Conservation (phyloP, 2,113 vertebrate species). For the Poeciliopsis turrubarensis region DNA sequence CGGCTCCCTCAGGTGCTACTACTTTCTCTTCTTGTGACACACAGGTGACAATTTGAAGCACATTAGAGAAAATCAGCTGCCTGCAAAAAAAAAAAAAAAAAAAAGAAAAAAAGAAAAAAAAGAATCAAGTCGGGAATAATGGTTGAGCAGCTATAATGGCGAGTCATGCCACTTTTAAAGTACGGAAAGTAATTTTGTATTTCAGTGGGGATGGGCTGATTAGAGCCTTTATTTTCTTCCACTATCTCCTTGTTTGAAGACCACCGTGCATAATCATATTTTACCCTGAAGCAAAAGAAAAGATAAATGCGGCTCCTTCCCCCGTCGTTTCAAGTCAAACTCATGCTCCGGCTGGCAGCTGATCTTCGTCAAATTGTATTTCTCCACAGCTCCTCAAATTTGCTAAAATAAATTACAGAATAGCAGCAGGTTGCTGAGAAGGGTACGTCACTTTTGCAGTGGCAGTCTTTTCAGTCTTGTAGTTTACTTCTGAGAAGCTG, state of each 20-base stretch:
- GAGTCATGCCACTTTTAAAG: not conserved
- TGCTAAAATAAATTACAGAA: slow-evolving; percentile 2
- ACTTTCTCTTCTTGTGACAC: slow-evolving; percentile 24
- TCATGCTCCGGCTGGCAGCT: slow-evolving; percentile 10
- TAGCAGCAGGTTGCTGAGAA: slow-evolving; percentile 19
- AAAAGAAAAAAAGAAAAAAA: not conserved
- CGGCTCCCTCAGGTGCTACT: slow-evolving; percentile 16
- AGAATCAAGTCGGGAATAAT: slow-evolving; percentile 24
- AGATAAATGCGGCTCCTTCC: slow-evolving; percentile 26
- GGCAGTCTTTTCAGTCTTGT: slow-evolving; percentile 31
- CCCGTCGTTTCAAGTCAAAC: slow-evolving; percentile 33
- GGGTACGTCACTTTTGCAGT: slow-evolving; percentile 21
- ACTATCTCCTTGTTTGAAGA: slow-evolving; percentile 25
- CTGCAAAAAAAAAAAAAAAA: slow-evolving; percentile 8
- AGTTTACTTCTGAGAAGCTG: slow-evolving; percentile 35
- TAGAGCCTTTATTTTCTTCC: slow-evolving; percentile 19
- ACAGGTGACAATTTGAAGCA: slow-evolving; percentile 45
- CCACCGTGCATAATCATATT: slow-evolving; percentile 16
- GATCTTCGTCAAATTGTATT: slow-evolving; percentile 24
- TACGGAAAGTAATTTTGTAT: slow-evolving; percentile 18
- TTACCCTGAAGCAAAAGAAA: slow-evolving; percentile 22
- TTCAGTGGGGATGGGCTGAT: slow-evolving; percentile 19
- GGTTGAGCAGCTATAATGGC: slow-evolving; percentile 23
- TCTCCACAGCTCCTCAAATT: slow-evolving; percentile 43
- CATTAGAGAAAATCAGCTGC: slow-evolving; percentile 35